A percentile compares a stretch with the other conserved stretches of the same genome.
Evolutionary conservation across 2,888 invertebrate genomes (phyloP).

Genomic region (Acronicta leporina): DNA sequence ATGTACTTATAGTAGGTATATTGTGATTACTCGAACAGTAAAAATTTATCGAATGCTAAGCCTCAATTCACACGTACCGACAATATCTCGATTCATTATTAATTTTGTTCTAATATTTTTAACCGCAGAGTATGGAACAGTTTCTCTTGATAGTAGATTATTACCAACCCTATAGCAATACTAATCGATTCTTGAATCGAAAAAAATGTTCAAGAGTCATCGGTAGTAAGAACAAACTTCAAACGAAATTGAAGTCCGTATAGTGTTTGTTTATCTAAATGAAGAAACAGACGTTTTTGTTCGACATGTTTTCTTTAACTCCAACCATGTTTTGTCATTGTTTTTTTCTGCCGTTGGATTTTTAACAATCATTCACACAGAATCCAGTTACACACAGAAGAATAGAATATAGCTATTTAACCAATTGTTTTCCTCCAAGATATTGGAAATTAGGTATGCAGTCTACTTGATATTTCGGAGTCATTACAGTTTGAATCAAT

Average conservation of each 20-base stretch:
- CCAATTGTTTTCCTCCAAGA: not conserved
- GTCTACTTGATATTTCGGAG: not conserved
- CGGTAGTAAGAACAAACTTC: slow-evolving; percentile 52
- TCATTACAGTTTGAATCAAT: not conserved
- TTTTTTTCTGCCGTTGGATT: slow-evolving; percentile 15
- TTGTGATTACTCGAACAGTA: slow-evolving; percentile 8
- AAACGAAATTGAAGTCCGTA: slow-evolving; percentile 58
- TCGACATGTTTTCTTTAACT: slow-evolving; percentile 25
- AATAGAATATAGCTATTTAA: no score
- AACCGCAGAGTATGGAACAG: no score
- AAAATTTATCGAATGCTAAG: slow-evolving; percentile 10
- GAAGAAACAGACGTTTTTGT: slow-evolving; percentile 48
- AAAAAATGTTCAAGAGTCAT: slow-evolving; percentile 29
- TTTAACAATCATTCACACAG: slow-evolving; percentile 20
- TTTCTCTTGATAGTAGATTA: not conserved
- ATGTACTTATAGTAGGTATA: no score
- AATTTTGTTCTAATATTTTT: no score
- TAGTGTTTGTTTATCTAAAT: slow-evolving; percentile 60
- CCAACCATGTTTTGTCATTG: slow-evolving; percentile 32
- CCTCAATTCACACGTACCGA: not conserved
- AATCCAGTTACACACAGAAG: slow-evolving; percentile 7
- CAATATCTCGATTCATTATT: no score
- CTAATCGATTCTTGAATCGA: slow-evolving; percentile 8
- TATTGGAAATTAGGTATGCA: no score
- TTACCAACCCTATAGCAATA: not conserved